Percentiles rank a stretch among this genome's conserved stretches.
These are phyloP conservation scores for Campopleginae sp. DNA, from an alignment of 2,888 invertebrate species.

Conservation along the genomic window DNA sequence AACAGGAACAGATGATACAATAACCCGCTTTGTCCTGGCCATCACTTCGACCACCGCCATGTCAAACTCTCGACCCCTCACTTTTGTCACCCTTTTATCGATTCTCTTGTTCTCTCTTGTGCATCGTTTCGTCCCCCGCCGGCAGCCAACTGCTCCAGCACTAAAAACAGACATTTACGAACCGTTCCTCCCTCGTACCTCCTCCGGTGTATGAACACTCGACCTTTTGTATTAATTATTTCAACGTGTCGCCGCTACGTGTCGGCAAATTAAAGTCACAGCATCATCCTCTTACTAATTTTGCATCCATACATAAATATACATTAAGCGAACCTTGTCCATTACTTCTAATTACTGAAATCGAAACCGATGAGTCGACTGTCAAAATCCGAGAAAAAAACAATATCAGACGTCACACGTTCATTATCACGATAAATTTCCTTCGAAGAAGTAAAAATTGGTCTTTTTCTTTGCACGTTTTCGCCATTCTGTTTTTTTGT, in stretches of 20 bases:
- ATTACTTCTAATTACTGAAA: conserved; percentile 17
- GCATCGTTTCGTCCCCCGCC: conserved; percentile 39
- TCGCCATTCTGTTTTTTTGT: background rate
- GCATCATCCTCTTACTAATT: conserved; percentile 23
- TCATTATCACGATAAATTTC: background rate
- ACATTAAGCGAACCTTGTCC: background rate
- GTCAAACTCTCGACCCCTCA: conserved; percentile 69
- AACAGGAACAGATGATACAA: conserved; percentile 70
- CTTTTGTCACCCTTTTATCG: conserved; percentile 69
- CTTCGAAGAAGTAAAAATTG: background rate
- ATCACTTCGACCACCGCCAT: conserved; percentile 68
- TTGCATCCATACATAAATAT: background rate
- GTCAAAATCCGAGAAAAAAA: no score
- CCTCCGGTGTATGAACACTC: conserved; percentile 43
- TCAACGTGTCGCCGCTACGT: conserved; percentile 56
- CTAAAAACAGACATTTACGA: conserved; percentile 65
- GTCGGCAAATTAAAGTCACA: conserved; percentile 47
- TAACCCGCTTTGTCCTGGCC: conserved; percentile 67
- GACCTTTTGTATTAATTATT: conserved; percentile 65
- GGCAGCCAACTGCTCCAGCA: conserved; percentile 55
- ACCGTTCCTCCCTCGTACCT: conserved; percentile 34
- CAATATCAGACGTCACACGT: background rate
- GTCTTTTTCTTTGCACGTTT: background rate
- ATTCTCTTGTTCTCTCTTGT: conserved; percentile 61
- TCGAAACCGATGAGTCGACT: background rate